Conservation (phyloP, 2,113 vertebrate genomes). For the Siniperca chuatsi region DNA sequence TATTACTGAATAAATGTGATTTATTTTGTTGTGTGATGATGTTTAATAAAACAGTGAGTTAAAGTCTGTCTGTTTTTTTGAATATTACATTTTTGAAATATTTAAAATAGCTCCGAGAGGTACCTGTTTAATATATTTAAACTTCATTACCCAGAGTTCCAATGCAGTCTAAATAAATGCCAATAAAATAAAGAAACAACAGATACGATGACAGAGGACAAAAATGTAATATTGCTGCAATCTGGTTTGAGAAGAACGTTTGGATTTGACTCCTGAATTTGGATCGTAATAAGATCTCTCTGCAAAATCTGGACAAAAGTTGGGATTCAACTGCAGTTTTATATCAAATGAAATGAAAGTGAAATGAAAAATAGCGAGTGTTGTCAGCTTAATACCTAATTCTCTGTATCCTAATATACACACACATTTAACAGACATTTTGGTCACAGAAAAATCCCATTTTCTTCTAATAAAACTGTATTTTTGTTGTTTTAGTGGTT, state of each 20-base stretch:
- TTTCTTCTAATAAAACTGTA: too few relatives aligned
- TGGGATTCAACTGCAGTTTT: not conserved
- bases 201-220: not conserved
- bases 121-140: not conserved
- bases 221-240: too few relatives aligned
- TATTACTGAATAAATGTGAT: slow-evolving; percentile 1
- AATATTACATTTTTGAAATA: not conserved
- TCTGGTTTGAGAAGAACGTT: too few relatives aligned
- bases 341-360: too few relatives aligned
- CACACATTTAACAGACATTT: too few relatives aligned
- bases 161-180: not conserved
- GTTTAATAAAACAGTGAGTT: not conserved
- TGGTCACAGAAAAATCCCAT: too few relatives aligned
- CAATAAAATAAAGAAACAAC: not conserved
- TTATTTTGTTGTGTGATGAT: slow-evolving; percentile 1
- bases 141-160: not conserved
- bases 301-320: too few relatives aligned
- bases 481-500: not conserved
- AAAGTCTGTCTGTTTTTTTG: not conserved
- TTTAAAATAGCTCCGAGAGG: not conserved
- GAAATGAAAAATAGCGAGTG: too few relatives aligned
- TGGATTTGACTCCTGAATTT: too few relatives aligned
- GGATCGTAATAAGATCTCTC: not conserved
- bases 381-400: too few relatives aligned
- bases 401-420: too few relatives aligned